Conservation (phyloP, 2,113 vertebrate genomes). For the Pogonocichla stellata region DNA sequence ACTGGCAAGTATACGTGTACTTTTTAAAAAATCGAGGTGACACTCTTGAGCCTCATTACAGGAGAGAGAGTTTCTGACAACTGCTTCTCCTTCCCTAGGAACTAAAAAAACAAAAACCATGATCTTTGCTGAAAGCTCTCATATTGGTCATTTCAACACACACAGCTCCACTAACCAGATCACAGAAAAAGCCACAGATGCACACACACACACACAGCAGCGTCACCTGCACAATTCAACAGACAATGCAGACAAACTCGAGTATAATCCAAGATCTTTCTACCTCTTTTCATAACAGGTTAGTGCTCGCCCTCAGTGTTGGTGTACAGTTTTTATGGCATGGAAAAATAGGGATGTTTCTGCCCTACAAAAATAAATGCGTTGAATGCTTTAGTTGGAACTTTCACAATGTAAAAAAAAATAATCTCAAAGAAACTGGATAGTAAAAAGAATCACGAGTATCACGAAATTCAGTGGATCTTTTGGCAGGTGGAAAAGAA, state of each 20-base stretch:
- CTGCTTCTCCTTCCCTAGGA: conserved; percentile 18
- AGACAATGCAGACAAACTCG: conserved; percentile 76
- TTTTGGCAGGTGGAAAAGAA: conserved; percentile 50
- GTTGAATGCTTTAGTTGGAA: conserved; percentile 81
- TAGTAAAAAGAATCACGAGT: conserved; percentile 50
- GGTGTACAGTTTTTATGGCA: conserved; percentile 87
- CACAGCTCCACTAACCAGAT: conserved; percentile 69
- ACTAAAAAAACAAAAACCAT: conserved; percentile 64
- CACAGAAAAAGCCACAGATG: conserved; percentile 79
- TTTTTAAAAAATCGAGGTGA: neutral
- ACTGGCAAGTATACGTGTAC: neutral
- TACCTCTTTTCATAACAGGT: conserved; percentile 88
- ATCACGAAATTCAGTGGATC: conserved; percentile 52
- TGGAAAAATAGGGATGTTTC: conserved; percentile 83
- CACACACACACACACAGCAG: conserved; percentile 57
- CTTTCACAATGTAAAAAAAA: conserved; percentile 51
- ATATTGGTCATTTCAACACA: conserved; percentile 64
- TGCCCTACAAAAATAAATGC: conserved; percentile 85
- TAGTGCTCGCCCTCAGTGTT: conserved; percentile 83
- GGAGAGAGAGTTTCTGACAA: neutral
- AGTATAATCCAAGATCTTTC: conserved; percentile 82
- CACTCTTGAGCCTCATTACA: neutral
- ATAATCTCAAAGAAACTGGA: conserved; percentile 62
- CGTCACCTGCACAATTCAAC: conserved; percentile 73
- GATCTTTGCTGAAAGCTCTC: conserved; percentile 70